Conservation (phyloP, 2,113 vertebrate genomes). For the Protomyctophum bolini region DNA sequence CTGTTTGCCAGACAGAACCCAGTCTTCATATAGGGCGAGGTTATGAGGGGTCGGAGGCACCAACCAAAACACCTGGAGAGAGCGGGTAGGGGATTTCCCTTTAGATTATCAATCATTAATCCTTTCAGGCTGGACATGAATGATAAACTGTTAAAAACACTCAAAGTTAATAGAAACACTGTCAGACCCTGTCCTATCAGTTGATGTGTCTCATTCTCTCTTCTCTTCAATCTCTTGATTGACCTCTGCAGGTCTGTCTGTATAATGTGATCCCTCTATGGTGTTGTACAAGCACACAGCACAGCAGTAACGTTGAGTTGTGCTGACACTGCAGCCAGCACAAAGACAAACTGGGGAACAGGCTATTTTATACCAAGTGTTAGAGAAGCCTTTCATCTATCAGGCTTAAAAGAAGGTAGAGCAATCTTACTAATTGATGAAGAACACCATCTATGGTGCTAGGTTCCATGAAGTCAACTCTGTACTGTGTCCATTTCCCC, state of each 20-base stretch:
- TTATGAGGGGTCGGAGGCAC: constrained; percentile 93
- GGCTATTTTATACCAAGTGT: constrained; percentile 20
- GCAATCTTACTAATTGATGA: not conserved
- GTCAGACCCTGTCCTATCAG: not conserved
- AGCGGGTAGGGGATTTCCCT: not conserved
- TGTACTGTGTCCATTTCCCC: too few relatives aligned
- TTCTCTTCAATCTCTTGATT: not conserved
- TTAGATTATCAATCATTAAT: not conserved
- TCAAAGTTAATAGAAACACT: constrained; percentile 2
- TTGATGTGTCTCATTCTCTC: not conserved
- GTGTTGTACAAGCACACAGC: not conserved
- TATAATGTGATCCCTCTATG: constrained; percentile 15
- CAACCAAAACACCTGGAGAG: constrained; percentile 93
- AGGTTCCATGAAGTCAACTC: too few relatives aligned
- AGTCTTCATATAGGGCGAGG: constrained; percentile 95
- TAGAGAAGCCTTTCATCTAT: not conserved
- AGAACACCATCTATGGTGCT: not conserved
- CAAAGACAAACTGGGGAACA: constrained; percentile 20
- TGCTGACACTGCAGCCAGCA: constrained; percentile 35
- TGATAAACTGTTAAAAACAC: not conserved
- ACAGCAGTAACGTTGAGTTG: constrained; percentile 6
- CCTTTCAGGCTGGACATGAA: not conserved
- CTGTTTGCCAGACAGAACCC: constrained; percentile 97
- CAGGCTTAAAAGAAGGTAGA: not conserved
- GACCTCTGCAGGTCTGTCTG: not conserved